phyloP scores from a whole-genome alignment of 2,888 invertebrate genomes.

The Kryphioiulus occultus region DNA sequence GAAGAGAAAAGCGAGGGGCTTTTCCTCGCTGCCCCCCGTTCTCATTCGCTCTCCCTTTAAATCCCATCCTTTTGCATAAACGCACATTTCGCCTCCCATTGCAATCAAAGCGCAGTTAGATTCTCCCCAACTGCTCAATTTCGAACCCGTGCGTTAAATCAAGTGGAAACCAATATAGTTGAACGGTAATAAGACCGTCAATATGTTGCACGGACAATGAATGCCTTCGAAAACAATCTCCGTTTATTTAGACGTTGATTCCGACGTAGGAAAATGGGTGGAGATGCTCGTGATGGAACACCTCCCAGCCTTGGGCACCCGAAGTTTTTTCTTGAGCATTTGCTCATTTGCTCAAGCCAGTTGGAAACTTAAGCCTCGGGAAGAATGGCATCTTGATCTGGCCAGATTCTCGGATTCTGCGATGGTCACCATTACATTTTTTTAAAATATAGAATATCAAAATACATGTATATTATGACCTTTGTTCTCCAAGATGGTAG shows the following conservation, averaged over 20 bases:
- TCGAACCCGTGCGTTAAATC: slow-evolving; percentile 40
- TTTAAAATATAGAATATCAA: too few species aligned
- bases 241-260: neutral
- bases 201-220: slow-evolving; percentile 45
- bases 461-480: too few species aligned
- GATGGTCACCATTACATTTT: too few species aligned
- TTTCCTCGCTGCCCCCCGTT: slow-evolving; percentile 8
- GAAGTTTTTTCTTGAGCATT: too few species aligned
- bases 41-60: slow-evolving; percentile 12
- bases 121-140: slow-evolving; percentile 32
- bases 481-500: too few species aligned
- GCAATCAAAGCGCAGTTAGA: slow-evolving; percentile 48
- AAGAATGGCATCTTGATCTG: neutral
- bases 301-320: neutral
- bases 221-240: neutral
- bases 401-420: too few species aligned
- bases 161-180: slow-evolving; percentile 48
- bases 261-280: neutral
- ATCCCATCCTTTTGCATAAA: slow-evolving; percentile 16
- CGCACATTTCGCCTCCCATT: slow-evolving; percentile 27
- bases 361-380: too few species aligned
- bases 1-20: neutral
- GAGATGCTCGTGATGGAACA: neutral
- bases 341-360: neutral
- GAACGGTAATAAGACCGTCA: slow-evolving; percentile 44